These are phyloP conservation scores for Ptilorrhoa leucosticta DNA, from an alignment of 2,113 vertebrate species.

Conservation along the genomic window DNA sequence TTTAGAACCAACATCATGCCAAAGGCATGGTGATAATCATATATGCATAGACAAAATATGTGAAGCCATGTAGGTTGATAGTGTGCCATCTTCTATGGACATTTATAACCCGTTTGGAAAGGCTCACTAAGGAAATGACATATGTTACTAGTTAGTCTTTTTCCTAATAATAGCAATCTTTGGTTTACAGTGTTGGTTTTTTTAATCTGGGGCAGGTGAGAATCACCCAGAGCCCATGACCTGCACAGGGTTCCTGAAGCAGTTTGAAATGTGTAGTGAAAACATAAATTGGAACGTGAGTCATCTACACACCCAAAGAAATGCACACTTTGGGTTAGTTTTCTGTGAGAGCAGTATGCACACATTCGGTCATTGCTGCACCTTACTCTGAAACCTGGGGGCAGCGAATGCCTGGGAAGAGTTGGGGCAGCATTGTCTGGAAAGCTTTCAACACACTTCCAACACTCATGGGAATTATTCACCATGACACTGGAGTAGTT, in stretches of 20 bases:
- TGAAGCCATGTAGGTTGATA: background rate
- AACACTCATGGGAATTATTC: background rate
- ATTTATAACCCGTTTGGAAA: slow-evolving; percentile 38
- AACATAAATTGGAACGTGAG: background rate
- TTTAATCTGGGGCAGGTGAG: slow-evolving; percentile 27
- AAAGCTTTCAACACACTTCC: background rate
- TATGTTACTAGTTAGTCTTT: background rate
- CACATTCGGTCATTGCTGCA: background rate
- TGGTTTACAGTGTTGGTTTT: background rate
- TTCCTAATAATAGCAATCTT: slow-evolving; percentile 31
- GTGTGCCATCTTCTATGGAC: background rate
- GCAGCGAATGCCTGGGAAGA: rapidly evolving
- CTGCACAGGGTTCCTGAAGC: background rate
- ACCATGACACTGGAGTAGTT: background rate
- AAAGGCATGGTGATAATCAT: slow-evolving; percentile 42
- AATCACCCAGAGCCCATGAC: background rate
- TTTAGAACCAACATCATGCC: slow-evolving; percentile 34
- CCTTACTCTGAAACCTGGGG: background rate
- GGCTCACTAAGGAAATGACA: background rate
- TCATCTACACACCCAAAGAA: background rate
- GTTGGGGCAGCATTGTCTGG: background rate
- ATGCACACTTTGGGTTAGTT: background rate
- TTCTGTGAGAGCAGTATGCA: background rate
- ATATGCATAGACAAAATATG: slow-evolving; percentile 3
- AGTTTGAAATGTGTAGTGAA: background rate